phyloP scores from a whole-genome alignment of 2,113 vertebrate species.

The Emydocephalus ijimae region DNA sequence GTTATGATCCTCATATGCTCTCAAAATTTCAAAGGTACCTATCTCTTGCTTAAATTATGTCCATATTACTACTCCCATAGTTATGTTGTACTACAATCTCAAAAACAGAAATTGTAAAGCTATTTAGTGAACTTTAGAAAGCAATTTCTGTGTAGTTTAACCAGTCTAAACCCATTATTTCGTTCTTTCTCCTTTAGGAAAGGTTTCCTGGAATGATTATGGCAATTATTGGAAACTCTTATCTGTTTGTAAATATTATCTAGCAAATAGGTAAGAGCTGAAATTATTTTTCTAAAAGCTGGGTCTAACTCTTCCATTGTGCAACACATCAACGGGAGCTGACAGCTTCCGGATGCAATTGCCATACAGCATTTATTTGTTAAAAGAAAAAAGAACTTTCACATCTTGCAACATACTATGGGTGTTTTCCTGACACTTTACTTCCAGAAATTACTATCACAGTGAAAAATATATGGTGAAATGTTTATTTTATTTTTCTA shows the following conservation, averaged over 20 bases:
- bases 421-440: neutral
- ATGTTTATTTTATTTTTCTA: neutral
- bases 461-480: neutral
- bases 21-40: neutral
- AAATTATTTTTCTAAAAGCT: neutral
- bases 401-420: neutral
- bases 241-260: constrained; percentile 6
- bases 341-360: neutral
- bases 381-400: neutral
- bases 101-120: neutral
- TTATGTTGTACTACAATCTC: neutral
- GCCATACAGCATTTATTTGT: neutral
- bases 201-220: constrained; percentile 3
- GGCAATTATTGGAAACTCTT: neutral
- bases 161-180: neutral
- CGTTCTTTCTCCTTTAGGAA: neutral
- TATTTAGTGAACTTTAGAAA: neutral
- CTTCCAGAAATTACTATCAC: neutral
- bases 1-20: neutral
- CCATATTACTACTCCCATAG: neutral
- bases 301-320: neutral
- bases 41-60: neutral
- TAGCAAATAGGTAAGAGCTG: neutral
- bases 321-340: neutral
- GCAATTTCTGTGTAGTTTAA: neutral